These are phyloP conservation scores for Hydrolagus affinis DNA, from an alignment of 2,113 vertebrate species.

Conservation along the genomic window DNA sequence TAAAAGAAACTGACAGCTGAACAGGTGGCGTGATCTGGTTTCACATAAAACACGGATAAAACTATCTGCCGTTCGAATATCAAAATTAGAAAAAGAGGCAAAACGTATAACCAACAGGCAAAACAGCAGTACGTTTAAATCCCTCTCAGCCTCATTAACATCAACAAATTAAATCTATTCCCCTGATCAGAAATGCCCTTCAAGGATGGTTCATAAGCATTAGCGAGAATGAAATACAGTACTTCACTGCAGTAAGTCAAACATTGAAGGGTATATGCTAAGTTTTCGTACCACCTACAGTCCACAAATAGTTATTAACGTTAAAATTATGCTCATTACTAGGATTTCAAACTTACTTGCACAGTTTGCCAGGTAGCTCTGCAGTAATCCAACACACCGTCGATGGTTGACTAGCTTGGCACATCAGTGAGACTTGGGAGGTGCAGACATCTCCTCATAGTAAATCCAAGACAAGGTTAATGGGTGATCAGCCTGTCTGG, in stretches of 20 bases:
- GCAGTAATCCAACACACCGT: too few species aligned
- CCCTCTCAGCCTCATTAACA: background rate
- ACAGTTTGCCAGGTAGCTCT: background rate
- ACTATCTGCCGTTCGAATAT: background rate
- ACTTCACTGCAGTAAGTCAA: background rate
- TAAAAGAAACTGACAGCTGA: conserved; percentile 17
- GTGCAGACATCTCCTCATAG: too few species aligned
- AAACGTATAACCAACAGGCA: conserved; percentile 14
- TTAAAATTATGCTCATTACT: background rate
- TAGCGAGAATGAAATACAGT: background rate
- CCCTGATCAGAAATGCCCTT: conserved; percentile 4
- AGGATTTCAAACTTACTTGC: background rate
- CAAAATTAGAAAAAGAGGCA: conserved; percentile 10
- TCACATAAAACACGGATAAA: conserved; percentile 19
- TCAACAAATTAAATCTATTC: conserved; percentile 22
- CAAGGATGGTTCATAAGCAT: background rate
- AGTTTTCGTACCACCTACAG: background rate
- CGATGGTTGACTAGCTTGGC: too few species aligned
- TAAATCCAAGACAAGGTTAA: too few species aligned
- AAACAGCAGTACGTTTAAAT: background rate
- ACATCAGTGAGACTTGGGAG: too few species aligned
- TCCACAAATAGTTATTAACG: background rate
- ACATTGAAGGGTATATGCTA: background rate
- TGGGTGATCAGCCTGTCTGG: too few species aligned
- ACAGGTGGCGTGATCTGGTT: conserved; percentile 31